phyloP scores from a whole-genome alignment of 2,113 vertebrate species.

The Fregetta grallaria region DNA sequence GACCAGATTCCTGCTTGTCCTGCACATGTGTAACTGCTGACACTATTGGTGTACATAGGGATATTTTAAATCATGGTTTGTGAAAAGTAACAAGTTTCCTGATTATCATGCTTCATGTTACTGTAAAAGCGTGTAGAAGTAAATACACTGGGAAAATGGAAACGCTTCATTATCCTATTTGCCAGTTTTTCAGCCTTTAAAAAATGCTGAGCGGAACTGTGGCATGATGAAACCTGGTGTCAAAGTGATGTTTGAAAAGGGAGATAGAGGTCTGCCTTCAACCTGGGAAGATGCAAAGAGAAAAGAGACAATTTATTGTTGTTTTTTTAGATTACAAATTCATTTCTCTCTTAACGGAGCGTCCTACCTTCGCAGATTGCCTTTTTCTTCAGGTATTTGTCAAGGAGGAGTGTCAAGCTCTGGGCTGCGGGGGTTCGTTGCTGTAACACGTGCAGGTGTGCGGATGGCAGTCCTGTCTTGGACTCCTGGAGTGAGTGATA shows the following conservation, averaged over 20 bases:
- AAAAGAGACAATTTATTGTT: background rate
- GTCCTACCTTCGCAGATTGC: background rate
- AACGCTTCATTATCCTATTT: background rate
- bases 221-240: background rate
- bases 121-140: background rate
- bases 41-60: accelerated
- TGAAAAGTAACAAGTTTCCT: background rate
- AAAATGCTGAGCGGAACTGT: background rate
- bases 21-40: background rate
- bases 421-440: background rate
- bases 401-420: background rate
- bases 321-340: background rate
- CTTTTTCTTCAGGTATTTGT: background rate
- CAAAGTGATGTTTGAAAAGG: background rate
- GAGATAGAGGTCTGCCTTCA: background rate
- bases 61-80: background rate
- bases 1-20: background rate
- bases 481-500: background rate
- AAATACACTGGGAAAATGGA: background rate
- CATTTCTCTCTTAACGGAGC: background rate
- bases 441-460: accelerated
- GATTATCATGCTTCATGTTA: background rate
- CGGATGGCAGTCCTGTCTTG: background rate
- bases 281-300: background rate
- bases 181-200: background rate